These are phyloP conservation scores for Cephus spinipes DNA, from an alignment of 2,888 invertebrate species.

Conservation along the genomic window DNA sequence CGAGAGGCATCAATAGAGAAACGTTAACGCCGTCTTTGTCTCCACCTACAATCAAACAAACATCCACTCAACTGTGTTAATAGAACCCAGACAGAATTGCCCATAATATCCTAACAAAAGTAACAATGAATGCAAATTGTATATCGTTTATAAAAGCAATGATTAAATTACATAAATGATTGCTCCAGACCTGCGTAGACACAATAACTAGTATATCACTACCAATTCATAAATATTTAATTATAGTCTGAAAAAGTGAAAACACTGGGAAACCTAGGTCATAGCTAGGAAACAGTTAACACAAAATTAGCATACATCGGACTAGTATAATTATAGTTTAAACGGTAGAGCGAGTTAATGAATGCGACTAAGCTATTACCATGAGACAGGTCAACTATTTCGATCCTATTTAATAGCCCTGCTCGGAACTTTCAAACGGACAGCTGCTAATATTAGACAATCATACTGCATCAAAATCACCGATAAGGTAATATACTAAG, in stretches of 20 bases:
- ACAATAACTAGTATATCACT: background rate
- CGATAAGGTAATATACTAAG: background rate
- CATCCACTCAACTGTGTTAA: background rate
- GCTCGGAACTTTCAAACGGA: too few relatives aligned
- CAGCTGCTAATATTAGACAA: too few relatives aligned
- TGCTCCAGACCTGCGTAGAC: background rate
- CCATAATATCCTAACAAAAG: background rate
- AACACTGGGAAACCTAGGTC: too few relatives aligned
- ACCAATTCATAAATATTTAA: background rate
- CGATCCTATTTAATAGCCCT: too few relatives aligned
- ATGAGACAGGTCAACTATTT: too few relatives aligned
- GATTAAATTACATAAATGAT: background rate
- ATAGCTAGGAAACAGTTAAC: too few relatives aligned
- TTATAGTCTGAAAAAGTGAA: background rate
- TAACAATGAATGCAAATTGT: background rate
- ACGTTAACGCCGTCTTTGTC: conserved; percentile 79
- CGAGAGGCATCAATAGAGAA: conserved; percentile 77
- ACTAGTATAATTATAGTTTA: too few relatives aligned
- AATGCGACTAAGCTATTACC: too few relatives aligned
- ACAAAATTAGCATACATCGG: too few relatives aligned
- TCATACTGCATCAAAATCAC: background rate
- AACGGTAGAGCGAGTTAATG: too few relatives aligned
- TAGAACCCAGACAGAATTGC: background rate
- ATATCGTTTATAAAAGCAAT: background rate
- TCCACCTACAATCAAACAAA: conserved; percentile 67